Evolutionary conservation across 2,888 invertebrate species (phyloP), one percentile per base, ranked within the genome.

Genomic region (Nomada hirtipes): DNA sequence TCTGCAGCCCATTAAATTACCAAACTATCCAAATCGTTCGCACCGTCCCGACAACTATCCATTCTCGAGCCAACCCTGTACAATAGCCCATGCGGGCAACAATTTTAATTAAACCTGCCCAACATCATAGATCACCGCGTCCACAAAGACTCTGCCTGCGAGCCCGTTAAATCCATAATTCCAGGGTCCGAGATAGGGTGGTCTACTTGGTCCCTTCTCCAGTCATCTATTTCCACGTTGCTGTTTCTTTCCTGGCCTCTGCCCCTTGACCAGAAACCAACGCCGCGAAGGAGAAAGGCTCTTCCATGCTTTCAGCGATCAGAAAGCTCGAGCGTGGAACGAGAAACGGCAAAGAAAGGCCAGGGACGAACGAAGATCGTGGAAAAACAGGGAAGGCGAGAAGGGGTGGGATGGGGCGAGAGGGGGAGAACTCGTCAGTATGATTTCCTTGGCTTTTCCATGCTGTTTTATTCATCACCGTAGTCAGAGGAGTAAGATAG

Each of bases 401-500:
- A 20, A 23, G 26, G 13, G 20, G 13, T 18, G n/a, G 29, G 11
- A 9, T 23, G 29, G 36, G 13, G 26, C 53, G 47, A 47, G 80
- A 69, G 73, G 81, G 74, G 74, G 72, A 79, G 88, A 82, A 82
- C 85, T 89, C 87, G 86, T 84, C 86, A 71, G 83, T 83, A 85
- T 81, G 87, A 87, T 86, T 88, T 89, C 83, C 72, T 83, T 78
- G 80, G 82, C 84, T 81, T 70, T 84, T 81, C 82, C 73, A 81
- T 84, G 76, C 69, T 89, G 89, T 88, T 90, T 90, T 89, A 90
- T 90, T 90, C 90, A 89, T 89, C 77, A 75, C 36, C 65, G 74
- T 75, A 84, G 88, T 86, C 78, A 69, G 82, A 64, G 61, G 73
- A 78, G 64, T 82, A 60, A 80, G 61, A 81, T 80, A 83, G 79